Evolutionary conservation across 2,113 vertebrate genomes (phyloP).

Genomic region (Seriola quinqueradiata): DNA sequence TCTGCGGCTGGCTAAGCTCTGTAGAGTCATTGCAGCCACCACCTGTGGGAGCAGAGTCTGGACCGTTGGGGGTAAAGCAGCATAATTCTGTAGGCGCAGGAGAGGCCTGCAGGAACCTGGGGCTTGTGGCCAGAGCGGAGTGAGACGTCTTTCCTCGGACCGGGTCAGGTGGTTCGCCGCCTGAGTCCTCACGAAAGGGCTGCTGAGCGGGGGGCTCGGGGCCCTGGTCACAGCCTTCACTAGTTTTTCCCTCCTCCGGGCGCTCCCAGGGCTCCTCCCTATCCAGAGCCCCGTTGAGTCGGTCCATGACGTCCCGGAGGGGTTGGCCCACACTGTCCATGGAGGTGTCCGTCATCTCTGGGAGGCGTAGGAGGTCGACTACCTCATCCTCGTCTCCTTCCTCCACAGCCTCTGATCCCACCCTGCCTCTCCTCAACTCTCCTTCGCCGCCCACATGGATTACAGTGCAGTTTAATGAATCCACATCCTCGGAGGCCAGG

Average conservation of each 20-base stretch:
- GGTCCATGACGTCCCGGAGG: slow-evolving; percentile 91
- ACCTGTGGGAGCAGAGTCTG: slow-evolving; percentile 91
- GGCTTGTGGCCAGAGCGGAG: slow-evolving; percentile 65
- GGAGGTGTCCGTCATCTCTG: slow-evolving; percentile 93
- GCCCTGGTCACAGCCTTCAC: background rate
- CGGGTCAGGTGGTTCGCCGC: slow-evolving; percentile 88
- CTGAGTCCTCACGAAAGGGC: slow-evolving; percentile 92
- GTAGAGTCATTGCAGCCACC: slow-evolving; percentile 94
- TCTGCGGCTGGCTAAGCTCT: slow-evolving; percentile 91
- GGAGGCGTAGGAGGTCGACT: slow-evolving; percentile 83
- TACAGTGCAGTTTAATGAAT: slow-evolving; percentile 57
- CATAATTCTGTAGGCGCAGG: slow-evolving; percentile 90
- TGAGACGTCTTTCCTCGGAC: slow-evolving; percentile 65
- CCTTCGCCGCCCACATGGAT: slow-evolving; percentile 48
- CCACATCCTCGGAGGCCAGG: slow-evolving; percentile 40
- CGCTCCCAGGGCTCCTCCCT: slow-evolving; percentile 78
- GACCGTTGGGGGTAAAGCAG: slow-evolving; percentile 94
- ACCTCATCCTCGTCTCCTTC: slow-evolving; percentile 52
- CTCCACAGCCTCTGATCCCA: slow-evolving; percentile 49
- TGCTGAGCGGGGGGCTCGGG: slow-evolving; percentile 77
- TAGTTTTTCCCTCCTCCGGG: slow-evolving; percentile 27
- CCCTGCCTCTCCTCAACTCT: slow-evolving; percentile 61
- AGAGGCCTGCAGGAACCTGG: slow-evolving; percentile 77
- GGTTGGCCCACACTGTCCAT: slow-evolving; percentile 93
- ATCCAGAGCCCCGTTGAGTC: slow-evolving; percentile 88